phyloP scores from a whole-genome alignment of 2,888 invertebrate genomes.

The Liodrosophila aerea region DNA sequence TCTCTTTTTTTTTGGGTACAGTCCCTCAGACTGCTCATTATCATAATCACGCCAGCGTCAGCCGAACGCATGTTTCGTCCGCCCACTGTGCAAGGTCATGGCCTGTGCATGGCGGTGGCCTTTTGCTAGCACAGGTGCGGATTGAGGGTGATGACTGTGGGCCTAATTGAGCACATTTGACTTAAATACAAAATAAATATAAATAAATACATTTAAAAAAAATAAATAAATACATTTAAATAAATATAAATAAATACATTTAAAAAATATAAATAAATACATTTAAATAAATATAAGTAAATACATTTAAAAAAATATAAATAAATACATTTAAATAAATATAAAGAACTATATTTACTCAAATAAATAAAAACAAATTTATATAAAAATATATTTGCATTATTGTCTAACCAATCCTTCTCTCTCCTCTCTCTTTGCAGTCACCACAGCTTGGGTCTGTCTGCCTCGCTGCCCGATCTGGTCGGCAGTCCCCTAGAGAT shows the following conservation, averaged over 20 bases:
- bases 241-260: too few relatives aligned
- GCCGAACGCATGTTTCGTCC: conserved; percentile 15
- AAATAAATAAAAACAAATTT: background rate
- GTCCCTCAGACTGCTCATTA: conserved; percentile 52
- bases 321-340: background rate
- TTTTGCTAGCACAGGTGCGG: conserved; percentile 40
- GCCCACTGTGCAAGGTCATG: conserved; percentile 64
- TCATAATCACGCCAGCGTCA: conserved; percentile 64
- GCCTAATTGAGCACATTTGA: too few relatives aligned
- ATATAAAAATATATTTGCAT: background rate
- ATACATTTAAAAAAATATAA: background rate
- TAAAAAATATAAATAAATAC: too few relatives aligned
- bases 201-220: too few relatives aligned
- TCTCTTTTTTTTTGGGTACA: conserved; percentile 37
- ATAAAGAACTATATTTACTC: background rate
- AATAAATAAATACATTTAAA: too few relatives aligned
- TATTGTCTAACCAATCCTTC: conserved; percentile 7
- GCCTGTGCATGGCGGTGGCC: conserved; percentile 36
- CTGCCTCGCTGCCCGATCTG: conserved; percentile 82
- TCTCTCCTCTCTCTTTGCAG: conserved; percentile 65
- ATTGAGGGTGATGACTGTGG: background rate
- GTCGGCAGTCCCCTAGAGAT: conserved; percentile 82
- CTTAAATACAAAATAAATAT: too few relatives aligned
- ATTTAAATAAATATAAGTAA: background rate
- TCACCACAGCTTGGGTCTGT: conserved; percentile 81